phyloP scores from a whole-genome alignment of 2,113 vertebrate species.

The Amphiprion ocellaris region DNA sequence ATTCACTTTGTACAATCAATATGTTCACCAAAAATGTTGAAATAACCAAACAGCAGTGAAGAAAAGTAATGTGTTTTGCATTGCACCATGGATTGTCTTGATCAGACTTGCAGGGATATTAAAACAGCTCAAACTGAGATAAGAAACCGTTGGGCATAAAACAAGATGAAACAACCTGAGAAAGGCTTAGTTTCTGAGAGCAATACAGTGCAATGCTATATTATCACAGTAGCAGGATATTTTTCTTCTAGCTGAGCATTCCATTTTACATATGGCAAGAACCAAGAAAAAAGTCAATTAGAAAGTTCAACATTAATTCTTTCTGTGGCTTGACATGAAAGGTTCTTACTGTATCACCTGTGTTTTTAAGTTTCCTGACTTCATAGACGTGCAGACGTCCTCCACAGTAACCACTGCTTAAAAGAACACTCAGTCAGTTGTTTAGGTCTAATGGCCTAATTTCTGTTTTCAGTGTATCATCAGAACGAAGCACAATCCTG shows the following conservation, averaged over 20 bases:
- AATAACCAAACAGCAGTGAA: not conserved
- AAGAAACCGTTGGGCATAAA: not conserved
- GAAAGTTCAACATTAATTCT: not conserved
- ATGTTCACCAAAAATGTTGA: not conserved
- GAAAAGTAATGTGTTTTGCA: constrained; percentile 1
- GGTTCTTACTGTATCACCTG: not conserved
- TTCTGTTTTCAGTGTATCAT: too few species aligned
- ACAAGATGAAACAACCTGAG: not conserved
- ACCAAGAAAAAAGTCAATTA: not conserved
- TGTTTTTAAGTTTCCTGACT: not conserved
- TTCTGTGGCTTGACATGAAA: too few species aligned
- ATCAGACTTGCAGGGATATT: not conserved
- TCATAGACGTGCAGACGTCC: not conserved
- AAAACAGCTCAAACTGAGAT: not conserved
- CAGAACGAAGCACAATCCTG: too few species aligned
- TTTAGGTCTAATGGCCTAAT: not conserved
- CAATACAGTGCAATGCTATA: not conserved
- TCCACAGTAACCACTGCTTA: not conserved
- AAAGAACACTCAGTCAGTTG: not conserved
- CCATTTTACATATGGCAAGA: not conserved
- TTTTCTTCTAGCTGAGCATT: not conserved
- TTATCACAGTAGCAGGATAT: not conserved
- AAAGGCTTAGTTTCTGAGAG: not conserved
- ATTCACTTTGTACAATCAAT: not conserved
- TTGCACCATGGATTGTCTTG: not conserved